Conservation (phyloP, 1,140 invertebrate genomes). For the Leptopilina boulardi region DNA sequence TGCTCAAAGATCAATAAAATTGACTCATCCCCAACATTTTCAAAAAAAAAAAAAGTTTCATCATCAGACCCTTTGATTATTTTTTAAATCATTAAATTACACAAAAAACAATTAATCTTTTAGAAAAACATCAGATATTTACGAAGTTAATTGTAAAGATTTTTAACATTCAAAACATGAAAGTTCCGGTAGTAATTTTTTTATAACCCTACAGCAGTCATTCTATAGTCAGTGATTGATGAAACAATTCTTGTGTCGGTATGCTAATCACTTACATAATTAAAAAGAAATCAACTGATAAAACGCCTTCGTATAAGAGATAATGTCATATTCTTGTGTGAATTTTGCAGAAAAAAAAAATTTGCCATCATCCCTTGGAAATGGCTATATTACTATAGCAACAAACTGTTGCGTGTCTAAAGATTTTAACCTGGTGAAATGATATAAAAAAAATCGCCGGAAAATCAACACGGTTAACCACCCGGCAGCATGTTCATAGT, state of each 20-base stretch:
- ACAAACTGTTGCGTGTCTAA: no score
- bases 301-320: slow-evolving; percentile 22
- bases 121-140: no score
- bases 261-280: slow-evolving; percentile 33
- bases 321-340: slow-evolving; percentile 33
- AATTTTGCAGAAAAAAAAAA: slow-evolving; percentile 18
- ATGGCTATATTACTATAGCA: not conserved
- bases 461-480: slow-evolving; percentile 43
- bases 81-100: no score
- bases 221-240: slow-evolving; percentile 26
- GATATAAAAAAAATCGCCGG: slow-evolving; percentile 8
- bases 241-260: slow-evolving; percentile 7
- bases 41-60: not conserved
- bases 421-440: slow-evolving; percentile 25
- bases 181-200: not conserved
- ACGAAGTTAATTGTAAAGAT: no score
- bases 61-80: not conserved
- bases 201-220: not conserved
- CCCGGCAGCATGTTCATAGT: slow-evolving; percentile 63
- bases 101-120: no score
- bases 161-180: not conserved
- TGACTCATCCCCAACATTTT: not conserved
- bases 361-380: slow-evolving; percentile 38
- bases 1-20: not conserved
- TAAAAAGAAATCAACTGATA: slow-evolving; percentile 18